phyloP scores from a whole-genome alignment of 2,888 invertebrate species.

The Sicus ferrugineus region DNA sequence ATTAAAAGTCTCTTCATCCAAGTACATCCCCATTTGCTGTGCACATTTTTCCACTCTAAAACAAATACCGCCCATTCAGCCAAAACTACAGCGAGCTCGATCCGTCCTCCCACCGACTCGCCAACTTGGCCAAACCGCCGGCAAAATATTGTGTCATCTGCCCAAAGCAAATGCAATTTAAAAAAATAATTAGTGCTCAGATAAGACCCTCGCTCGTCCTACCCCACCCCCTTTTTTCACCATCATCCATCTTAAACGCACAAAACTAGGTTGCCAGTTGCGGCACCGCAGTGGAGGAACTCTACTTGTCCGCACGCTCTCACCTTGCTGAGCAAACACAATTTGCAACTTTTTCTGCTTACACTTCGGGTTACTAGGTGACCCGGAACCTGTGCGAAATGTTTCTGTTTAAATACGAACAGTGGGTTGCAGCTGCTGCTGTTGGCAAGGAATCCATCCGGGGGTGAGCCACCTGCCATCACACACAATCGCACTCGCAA shows the following conservation, averaged over 20 bases:
- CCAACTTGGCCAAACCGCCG: not conserved
- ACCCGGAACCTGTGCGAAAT: conserved; percentile 45
- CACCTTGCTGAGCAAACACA: not conserved
- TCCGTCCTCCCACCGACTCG: not conserved
- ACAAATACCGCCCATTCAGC: not conserved
- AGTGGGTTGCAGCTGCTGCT: not conserved
- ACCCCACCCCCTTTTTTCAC: not conserved
- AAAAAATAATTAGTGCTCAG: conserved; percentile 34
- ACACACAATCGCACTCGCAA: conserved; percentile 4
- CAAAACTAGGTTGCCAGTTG: no score
- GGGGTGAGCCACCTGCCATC: conserved; percentile 6
- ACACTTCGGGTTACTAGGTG: conserved; percentile 58
- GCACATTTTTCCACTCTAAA: no score
- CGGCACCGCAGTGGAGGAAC: not conserved
- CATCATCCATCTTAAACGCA: no score
- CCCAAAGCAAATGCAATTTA: conserved; percentile 32
- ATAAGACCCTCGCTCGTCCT: conserved; percentile 7
- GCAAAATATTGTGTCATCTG: conserved; percentile 23
- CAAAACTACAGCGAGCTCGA: not conserved
- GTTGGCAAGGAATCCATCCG: conserved; percentile 10
- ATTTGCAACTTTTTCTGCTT: conserved; percentile 11
- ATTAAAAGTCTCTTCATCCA: conserved; percentile 8
- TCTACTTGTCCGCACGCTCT: not conserved
- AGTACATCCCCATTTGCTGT: not conserved
- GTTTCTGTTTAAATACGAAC: conserved; percentile 17